Evolutionary conservation across 2,797 vertebrate genomes (phyloP), one percentile per base, ranked within the genome.

Genomic region (Vireo griseus): DNA sequence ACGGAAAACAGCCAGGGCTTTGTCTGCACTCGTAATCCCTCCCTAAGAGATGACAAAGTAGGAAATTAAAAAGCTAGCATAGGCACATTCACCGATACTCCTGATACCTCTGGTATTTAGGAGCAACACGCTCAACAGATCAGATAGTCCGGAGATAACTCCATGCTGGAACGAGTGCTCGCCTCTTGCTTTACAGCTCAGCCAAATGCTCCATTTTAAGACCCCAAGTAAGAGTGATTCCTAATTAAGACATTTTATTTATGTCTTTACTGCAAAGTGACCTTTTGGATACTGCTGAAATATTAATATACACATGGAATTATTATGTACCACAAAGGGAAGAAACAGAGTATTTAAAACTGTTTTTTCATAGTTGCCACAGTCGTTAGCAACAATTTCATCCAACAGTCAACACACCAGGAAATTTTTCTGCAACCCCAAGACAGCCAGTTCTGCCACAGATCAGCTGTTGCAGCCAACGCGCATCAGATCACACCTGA

Each of bases 11-110:
- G 89, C 89, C 13, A 28, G 79, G 76, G 87, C 91, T 94, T 95
- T 96, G 96, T 96, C 92, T 93, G 44, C 24, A 5, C 92, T 86
- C 31, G 0, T 95, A 93, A 96, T 95, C 94, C 82, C 76, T 94
- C 87, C 78, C 73, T 11, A 10, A 66, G 87, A 88, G 94, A 96
- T 95, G 94, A 91, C 94, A 92, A 91, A 91, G 84, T 94, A 87
- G 81, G 92, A 92, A 95, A 96, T 83, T 77, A 93, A 93, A 92
- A 91, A 96, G 86, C 84, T 37, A 96, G 85, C 95, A 88, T 1
- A 62, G 94, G 91, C 89, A 94, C 86, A 93, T 92, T 93, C 81
- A 51, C 57, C 2, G 33, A 73, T 20, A 51, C 57, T 76, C 31
- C 65, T 63, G 84, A 76, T 87, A 51, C 52, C 88, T 74, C 75